Evolutionary conservation across 1,140 invertebrate species (phyloP).

Genomic region (Leptopilina clavipes): DNA sequence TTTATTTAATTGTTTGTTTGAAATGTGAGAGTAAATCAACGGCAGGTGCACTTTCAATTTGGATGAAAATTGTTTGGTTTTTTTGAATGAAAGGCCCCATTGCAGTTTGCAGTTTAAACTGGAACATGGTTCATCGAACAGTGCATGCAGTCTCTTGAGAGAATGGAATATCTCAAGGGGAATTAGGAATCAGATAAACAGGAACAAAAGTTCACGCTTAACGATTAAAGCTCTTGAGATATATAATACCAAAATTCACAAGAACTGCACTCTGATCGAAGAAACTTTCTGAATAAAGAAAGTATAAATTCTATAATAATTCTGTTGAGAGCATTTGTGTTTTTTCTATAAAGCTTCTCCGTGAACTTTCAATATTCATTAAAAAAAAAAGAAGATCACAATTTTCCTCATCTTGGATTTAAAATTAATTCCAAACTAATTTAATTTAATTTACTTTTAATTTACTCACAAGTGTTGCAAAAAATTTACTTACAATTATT

Average conservation of each 20-base stretch:
- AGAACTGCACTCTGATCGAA: slow-evolving; percentile 21
- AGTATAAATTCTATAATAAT: neutral
- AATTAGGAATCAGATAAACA: slow-evolving; percentile 28
- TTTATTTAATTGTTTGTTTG: neutral
- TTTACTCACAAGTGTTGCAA: too few relatives aligned
- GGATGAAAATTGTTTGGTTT: slow-evolving; percentile 1
- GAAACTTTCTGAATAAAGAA: neutral
- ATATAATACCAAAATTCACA: slow-evolving; percentile 1
- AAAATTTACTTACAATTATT: neutral
- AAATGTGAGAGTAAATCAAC: neutral
- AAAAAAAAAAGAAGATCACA: neutral
- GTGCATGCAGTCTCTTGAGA: neutral
- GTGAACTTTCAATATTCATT: neutral
- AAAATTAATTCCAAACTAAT: neutral
- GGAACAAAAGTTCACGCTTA: slow-evolving; percentile 28
- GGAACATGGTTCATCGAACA: slow-evolving; percentile 9
- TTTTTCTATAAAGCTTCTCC: neutral
- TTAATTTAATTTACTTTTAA: neutral
- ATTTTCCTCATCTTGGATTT: neutral
- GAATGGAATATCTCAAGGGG: slow-evolving; percentile 20
- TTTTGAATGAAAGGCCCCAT: slow-evolving; percentile 17
- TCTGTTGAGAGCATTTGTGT: too few relatives aligned
- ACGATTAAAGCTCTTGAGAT: slow-evolving; percentile 16
- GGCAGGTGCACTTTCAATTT: neutral
- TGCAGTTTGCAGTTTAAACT: neutral